Percentiles rank a stretch among this genome's conserved stretches.
These are phyloP conservation scores for Halictus ligatus DNA, from an alignment of 2,888 invertebrate species.

Conservation along the genomic window DNA sequence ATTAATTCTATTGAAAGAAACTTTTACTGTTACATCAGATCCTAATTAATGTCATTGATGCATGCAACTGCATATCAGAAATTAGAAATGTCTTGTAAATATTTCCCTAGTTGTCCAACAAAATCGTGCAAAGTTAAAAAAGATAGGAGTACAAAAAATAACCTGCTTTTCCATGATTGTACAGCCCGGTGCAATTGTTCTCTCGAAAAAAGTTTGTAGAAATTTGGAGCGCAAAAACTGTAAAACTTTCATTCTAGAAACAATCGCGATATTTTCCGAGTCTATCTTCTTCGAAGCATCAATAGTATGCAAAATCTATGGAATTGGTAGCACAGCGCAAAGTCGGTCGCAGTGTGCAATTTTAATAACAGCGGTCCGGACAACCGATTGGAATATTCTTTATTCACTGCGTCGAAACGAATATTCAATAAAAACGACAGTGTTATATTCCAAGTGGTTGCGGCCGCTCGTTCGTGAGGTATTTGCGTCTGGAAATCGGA, in stretches of 20 bases:
- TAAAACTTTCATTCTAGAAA: neutral
- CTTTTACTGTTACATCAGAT: too few species aligned
- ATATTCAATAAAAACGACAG: conserved; percentile 37
- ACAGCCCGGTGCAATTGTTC: too few species aligned
- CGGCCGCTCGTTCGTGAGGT: neutral
- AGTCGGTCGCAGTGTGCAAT: neutral
- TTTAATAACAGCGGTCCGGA: neutral
- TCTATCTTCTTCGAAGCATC: neutral
- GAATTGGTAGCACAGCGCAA: neutral
- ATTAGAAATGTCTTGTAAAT: too few species aligned
- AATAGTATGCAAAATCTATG: neutral
- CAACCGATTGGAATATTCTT: neutral
- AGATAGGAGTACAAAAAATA: too few species aligned
- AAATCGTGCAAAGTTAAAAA: too few species aligned
- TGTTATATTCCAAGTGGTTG: neutral
- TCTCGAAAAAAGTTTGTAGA: too few species aligned
- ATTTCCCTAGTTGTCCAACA: too few species aligned
- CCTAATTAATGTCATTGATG: too few species aligned
- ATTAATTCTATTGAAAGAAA: too few species aligned
- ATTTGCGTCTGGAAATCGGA: conserved; percentile 36
- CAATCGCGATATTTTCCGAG: neutral
- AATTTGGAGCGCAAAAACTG: too few species aligned
- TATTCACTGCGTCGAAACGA: conserved; percentile 19
- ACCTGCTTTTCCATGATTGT: too few species aligned
- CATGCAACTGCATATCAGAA: too few species aligned